phyloP scores from a whole-genome alignment of 2,888 invertebrate species.

The Lobophora halterata region DNA sequence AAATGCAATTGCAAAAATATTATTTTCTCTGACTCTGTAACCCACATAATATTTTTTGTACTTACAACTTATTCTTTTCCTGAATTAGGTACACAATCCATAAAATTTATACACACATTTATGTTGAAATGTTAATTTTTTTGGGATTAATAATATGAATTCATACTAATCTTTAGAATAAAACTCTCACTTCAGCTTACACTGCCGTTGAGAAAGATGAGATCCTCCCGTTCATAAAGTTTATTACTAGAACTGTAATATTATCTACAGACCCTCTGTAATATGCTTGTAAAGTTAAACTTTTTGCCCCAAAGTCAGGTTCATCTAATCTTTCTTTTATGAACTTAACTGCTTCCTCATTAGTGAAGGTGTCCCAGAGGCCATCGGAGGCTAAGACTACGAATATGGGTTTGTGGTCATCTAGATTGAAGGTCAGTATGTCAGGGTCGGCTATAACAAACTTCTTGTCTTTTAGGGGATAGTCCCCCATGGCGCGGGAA shows the following conservation, averaged over 20 bases:
- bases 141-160: conserved; percentile 5
- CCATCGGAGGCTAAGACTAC: conserved; percentile 97
- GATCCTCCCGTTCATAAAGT: conserved; percentile 83
- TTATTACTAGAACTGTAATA: conserved; percentile 95
- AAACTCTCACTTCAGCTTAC: background rate
- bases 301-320: conserved; percentile 94
- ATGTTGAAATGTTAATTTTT: conserved; percentile 7
- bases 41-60: conserved; percentile 6
- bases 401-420: conserved; percentile 93
- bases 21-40: conserved; percentile 11
- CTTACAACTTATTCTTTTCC: conserved; percentile 3
- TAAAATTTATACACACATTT: conserved; percentile 5
- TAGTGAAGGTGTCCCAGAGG: conserved; percentile 97
- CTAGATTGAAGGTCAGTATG: conserved; percentile 93
- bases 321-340: conserved; percentile 92
- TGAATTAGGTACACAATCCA: conserved; percentile 3
- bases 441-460: conserved; percentile 98
- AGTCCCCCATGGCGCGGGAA: conserved; percentile 96
- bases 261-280: conserved; percentile 96
- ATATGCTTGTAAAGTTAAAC: conserved; percentile 93
- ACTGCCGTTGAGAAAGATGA: conserved; percentile 37
- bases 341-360: conserved; percentile 95
- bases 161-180: conserved; percentile 11
- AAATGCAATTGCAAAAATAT: conserved; percentile 26
- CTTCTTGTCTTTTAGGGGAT: conserved; percentile 95